A percentile compares a stretch with the other conserved stretches of the same genome.
Conservation (phyloP, 2,888 invertebrate species). For the Drosophila maculinotata region DNA sequence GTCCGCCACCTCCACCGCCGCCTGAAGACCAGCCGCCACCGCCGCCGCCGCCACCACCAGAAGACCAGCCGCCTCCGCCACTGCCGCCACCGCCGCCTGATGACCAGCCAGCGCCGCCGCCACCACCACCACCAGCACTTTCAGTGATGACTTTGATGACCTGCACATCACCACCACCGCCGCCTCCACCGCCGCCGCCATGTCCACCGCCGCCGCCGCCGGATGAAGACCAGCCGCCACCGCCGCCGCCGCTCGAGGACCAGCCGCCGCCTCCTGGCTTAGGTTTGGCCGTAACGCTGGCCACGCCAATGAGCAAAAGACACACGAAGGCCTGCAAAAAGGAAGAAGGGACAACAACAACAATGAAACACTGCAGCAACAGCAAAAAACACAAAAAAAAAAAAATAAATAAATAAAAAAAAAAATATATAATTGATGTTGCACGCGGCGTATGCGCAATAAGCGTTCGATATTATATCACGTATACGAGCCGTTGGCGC, state of each 20-base stretch:
- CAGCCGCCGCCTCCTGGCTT: conserved; percentile 77
- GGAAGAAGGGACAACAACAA: not conserved
- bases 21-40: conserved; percentile 58
- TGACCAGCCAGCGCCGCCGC: conserved; percentile 52
- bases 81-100: conserved; percentile 65
- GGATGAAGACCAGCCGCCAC: conserved; percentile 48
- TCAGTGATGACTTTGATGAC: conserved; percentile 61
- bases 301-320: conserved; percentile 81
- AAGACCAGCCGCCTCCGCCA: conserved; percentile 52
- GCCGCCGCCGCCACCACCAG: conserved; percentile 57
- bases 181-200: conserved; percentile 65
- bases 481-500: conserved; percentile 31
- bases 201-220: conserved; percentile 65
- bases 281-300: conserved; percentile 81
- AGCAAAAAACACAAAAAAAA: conserved; percentile 10
- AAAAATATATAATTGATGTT: not conserved
- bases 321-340: conserved; percentile 80
- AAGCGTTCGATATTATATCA: conserved; percentile 10
- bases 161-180: conserved; percentile 61
- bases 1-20: conserved; percentile 55
- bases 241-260: conserved; percentile 69
- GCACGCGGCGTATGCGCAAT: conserved; percentile 35
- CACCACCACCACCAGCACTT: conserved; percentile 64
- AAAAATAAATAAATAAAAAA: conserved; percentile 6
- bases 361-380: not conserved